phyloP scores from a whole-genome alignment of 1,140 invertebrate genomes.

The Ceratosolen solmsi region DNA sequence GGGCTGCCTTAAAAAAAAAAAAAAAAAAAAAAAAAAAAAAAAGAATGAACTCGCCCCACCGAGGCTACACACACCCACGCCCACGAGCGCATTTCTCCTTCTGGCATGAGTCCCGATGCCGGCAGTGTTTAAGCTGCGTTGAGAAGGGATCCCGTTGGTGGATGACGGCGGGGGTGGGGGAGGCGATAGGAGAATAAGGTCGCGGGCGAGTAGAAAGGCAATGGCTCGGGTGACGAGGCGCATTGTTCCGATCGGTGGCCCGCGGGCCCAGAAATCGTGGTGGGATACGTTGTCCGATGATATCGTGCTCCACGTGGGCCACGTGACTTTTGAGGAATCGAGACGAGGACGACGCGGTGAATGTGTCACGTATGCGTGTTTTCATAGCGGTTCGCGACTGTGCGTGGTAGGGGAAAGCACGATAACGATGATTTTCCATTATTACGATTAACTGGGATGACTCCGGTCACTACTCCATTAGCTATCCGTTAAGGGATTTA shows the following conservation, averaged over 20 bases:
- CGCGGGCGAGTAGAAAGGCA: not conserved
- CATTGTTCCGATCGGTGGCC: constrained; percentile 45
- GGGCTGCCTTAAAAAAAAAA: not conserved
- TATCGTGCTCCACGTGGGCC: not conserved
- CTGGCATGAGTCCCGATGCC: not conserved
- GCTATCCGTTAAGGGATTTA: not conserved
- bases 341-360: too few species aligned
- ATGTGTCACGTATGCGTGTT: too few species aligned
- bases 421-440: not conserved
- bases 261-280: constrained; percentile 9
- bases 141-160: not conserved
- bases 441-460: not conserved
- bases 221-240: constrained; percentile 39
- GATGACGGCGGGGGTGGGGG: not conserved
- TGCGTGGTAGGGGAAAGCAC: too few species aligned
- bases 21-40: too few species aligned
- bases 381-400: too few species aligned
- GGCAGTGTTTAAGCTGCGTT: too few species aligned
- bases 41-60: not conserved
- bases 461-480: not conserved
- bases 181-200: constrained; percentile 3
- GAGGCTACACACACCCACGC: not conserved
- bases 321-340: not conserved
- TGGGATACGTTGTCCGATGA: not conserved
- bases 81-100: not conserved